Evolutionary conservation across 2,888 invertebrate species (phyloP).

Genomic region (Melanchra persicariae): DNA sequence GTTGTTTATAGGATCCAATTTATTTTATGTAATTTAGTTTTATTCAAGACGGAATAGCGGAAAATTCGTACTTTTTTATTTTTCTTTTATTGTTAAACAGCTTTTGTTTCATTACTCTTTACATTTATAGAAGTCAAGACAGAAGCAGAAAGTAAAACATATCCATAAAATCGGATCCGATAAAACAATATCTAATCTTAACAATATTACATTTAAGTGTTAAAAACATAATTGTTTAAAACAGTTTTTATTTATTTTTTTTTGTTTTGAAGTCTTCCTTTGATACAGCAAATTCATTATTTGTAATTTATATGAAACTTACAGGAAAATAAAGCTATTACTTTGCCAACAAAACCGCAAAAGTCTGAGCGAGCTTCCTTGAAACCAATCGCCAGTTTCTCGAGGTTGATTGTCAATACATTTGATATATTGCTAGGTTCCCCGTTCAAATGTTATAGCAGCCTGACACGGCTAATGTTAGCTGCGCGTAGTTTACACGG

Average conservation of each 20-base stretch:
- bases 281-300: background rate
- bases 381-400: slow-evolving; percentile 41
- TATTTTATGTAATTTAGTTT: slow-evolving; percentile 58
- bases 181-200: too few species aligned
- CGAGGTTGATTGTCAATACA: slow-evolving; percentile 64
- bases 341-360: slow-evolving; percentile 1
- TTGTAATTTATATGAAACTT: background rate
- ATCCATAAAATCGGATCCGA: background rate
- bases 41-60: slow-evolving; percentile 22
- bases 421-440: slow-evolving; percentile 72
- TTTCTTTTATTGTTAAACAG: slow-evolving; percentile 18
- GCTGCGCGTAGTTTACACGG: slow-evolving; percentile 70
- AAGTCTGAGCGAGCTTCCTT: slow-evolving; percentile 32
- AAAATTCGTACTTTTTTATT: slow-evolving; percentile 17
- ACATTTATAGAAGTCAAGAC: background rate
- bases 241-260: too few species aligned
- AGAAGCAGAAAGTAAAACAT: background rate
- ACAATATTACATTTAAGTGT: background rate
- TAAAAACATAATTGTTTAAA: background rate
- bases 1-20: slow-evolving; percentile 59
- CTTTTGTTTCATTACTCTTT: slow-evolving; percentile 6
- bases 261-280: too few species aligned
- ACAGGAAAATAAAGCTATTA: slow-evolving; percentile 1
- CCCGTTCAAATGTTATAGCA: slow-evolving; percentile 68
- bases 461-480: slow-evolving; percentile 66